Evolutionary conservation across 1,140 invertebrate species (phyloP), one percentile per base, ranked within the genome.

Genomic region (Lepidostoma basale): DNA sequence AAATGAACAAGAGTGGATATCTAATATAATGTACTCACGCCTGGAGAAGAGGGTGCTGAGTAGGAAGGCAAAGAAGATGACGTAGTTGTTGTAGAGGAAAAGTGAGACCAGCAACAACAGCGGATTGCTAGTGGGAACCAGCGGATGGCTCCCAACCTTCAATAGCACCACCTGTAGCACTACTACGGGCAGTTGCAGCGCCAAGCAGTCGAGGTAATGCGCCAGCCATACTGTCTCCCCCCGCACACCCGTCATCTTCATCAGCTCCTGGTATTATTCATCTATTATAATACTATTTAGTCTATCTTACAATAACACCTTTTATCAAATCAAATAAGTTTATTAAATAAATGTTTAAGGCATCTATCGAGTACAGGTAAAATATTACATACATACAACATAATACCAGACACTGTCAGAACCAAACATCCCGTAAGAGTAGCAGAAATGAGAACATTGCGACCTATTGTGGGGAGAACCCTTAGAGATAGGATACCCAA

Each of bases 171-270:
- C n/a, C n/a, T 62, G 14, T 12, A 58, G 6, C 10, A 25, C 3
- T 5, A 67, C 23, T 1, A 65, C 22, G 3, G 54, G 0, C 18
- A 58, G 6, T 9, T 68, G 40, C 0, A 52, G 14, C 3, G 56
- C 12, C 9, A 68, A 26, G n/a, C 25, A 36, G 45, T 72, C 45
- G 9, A 67, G 18, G 42, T 67, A 72, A 42, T 72, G 59, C 3
- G 67, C 49, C 18, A 67, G 3, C 67, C 70, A 72, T n/a, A 67
- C 16, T 22, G 39, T 18, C 26, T 44, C 56, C 3, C 25, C 14
- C 3, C 23, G 18, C 10, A 68, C 56, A 28, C 70, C 70, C 70
- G 69, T 69, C 70, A 72, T 72, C 40, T 63, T 68, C 67, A 72
- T 69, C 40, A 72, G 42, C 42, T 72, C 70, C 70, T 72, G 52